A percentile compares a stretch with the other conserved stretches of the same genome.
These are phyloP conservation scores for Diplosoma virens DNA, from an alignment of 23 tunicate species.

Conservation along the genomic window DNA sequence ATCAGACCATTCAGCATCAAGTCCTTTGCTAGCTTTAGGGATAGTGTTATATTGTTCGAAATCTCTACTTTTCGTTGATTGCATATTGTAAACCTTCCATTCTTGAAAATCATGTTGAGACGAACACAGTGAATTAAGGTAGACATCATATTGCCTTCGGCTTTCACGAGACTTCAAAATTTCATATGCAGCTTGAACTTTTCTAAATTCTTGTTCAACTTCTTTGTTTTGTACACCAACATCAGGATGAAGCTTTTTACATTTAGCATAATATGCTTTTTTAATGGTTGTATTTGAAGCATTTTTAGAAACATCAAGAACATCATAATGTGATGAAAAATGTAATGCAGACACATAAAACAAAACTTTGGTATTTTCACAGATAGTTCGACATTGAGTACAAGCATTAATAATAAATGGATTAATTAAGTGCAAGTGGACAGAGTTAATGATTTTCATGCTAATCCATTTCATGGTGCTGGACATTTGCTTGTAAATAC, in stretches of 20 bases:
- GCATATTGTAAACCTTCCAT: constrained; percentile 1
- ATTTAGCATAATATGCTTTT: constrained; percentile 8
- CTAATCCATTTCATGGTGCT: too few species aligned
- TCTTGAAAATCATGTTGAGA: constrained; percentile 12
- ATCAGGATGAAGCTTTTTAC: constrained; percentile 33
- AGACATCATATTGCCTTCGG: constrained; percentile 1
- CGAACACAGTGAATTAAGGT: background rate
- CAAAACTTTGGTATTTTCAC: background rate
- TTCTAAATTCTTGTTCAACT: background rate
- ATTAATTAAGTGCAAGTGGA: too few species aligned
- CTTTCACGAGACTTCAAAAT: background rate
- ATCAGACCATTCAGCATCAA: constrained; percentile 34
- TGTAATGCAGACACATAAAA: too few species aligned
- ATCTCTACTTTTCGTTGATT: background rate
- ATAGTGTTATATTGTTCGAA: background rate
- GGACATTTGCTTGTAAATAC: too few species aligned
- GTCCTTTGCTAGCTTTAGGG: background rate
- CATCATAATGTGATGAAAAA: constrained; percentile 10
- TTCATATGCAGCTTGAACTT: constrained; percentile 19
- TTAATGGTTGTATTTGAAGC: background rate
- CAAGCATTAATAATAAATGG: background rate
- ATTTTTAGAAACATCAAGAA: constrained; percentile 12
- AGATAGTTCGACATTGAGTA: background rate
- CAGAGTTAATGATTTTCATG: too few species aligned
- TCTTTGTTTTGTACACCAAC: background rate